Conservation (phyloP, 2,888 invertebrate genomes). For the Apotomis capreana region DNA sequence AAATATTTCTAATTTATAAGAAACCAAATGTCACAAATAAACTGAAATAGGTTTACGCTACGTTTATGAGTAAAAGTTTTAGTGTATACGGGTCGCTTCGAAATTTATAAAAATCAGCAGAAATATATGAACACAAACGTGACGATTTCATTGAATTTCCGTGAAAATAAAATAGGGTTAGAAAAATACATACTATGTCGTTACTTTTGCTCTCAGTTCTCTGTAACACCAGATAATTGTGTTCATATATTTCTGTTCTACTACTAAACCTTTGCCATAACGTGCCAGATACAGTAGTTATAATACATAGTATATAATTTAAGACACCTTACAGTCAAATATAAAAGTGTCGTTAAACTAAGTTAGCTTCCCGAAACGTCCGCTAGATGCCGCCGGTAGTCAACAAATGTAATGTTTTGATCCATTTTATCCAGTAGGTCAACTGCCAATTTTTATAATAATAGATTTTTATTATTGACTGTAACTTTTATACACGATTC, state of each 20-base stretch:
- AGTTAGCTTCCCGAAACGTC: conserved; percentile 22
- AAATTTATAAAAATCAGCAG: background rate
- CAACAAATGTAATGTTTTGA: conserved; percentile 16
- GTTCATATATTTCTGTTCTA: conserved; percentile 13
- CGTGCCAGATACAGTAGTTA: conserved; percentile 37
- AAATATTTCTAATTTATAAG: background rate
- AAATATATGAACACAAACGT: conserved; percentile 9
- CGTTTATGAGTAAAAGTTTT: conserved; percentile 5
- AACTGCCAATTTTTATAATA: conserved; percentile 23
- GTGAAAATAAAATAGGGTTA: no score
- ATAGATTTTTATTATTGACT: conserved; percentile 21
- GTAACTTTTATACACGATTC: conserved; percentile 29
- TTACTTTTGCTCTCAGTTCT: no score
- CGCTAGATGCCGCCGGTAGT: conserved; percentile 29
- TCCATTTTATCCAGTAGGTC: conserved; percentile 8
- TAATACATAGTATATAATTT: conserved; percentile 16
- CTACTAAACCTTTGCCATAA: conserved; percentile 29
- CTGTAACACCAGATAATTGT: background rate
- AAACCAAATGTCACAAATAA: background rate
- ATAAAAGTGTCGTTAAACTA: background rate
- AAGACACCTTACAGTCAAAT: conserved; percentile 14
- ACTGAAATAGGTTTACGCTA: background rate
- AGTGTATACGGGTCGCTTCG: conserved; percentile 9
- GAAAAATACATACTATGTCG: no score
- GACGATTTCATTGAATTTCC: no score